Percentiles rank a stretch among this genome's conserved stretches.
phyloP scores from a whole-genome alignment of 2,888 invertebrate species.

The Eupithecia vulgata region DNA sequence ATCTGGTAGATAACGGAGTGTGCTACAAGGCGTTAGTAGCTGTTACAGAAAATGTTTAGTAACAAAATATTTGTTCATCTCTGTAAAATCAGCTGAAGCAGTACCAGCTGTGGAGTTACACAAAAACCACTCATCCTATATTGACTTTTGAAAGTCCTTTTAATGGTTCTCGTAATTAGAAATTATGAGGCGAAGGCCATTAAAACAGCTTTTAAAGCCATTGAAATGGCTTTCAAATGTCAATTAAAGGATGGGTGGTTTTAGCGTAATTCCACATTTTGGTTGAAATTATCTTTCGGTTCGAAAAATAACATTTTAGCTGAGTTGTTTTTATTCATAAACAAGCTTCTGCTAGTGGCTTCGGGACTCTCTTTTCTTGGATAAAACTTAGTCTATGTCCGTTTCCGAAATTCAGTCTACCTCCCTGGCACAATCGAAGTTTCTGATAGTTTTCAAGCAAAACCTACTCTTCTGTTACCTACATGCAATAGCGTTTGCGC shows the following conservation, averaged over 20 bases:
- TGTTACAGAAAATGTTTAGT: neutral
- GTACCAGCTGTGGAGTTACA: neutral
- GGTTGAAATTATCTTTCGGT: neutral
- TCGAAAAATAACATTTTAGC: neutral
- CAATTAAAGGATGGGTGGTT: no score
- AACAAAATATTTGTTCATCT: neutral
- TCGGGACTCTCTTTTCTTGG: neutral
- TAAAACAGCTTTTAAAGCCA: no score
- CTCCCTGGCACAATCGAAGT: no score
- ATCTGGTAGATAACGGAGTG: slow-evolving; percentile 29
- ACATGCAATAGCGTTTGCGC: no score
- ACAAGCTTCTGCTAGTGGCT: neutral
- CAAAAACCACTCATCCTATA: no score
- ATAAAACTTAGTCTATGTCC: neutral
- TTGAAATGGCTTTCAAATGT: no score
- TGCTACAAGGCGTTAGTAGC: neutral
- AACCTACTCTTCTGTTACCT: no score
- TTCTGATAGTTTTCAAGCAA: no score
- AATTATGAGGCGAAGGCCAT: no score
- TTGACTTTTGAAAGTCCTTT: no score
- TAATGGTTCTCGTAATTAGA: no score
- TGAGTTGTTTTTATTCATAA: neutral
- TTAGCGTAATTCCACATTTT: no score
- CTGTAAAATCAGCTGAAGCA: neutral
- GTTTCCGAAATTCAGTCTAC: neutral